Evolutionary conservation across 2,113 vertebrate genomes (phyloP), one percentile per base, ranked within the genome.

Genomic region (Platanista minor): DNA sequence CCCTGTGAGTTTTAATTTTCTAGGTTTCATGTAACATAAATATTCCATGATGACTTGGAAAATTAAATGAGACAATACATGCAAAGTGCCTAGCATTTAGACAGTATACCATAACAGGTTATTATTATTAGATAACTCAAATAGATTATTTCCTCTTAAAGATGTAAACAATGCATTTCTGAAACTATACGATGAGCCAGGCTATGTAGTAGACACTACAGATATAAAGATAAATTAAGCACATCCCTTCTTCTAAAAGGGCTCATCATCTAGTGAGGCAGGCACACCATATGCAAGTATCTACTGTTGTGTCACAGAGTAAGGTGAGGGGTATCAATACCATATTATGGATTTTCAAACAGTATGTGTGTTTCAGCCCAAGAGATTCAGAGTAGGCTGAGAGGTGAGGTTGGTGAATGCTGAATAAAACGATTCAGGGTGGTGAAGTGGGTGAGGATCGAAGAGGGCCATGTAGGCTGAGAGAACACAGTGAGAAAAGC

Each of bases 361-460:
- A 43, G 1, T 33, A 41, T 0, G 1, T 39, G 8, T 6, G 14
- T 33, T 14, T 95, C 6, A 66, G 1, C 1, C 14, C 71, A 39
- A 39, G 29, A 80, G 14, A 43, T 14, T 57, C 11, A 89, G 43
- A 11, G 1, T 27, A 67, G 27, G 15, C 15, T 36, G 5, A n/a
- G 2, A 0, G 59, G 3, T 57, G 33, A 77, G 46, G 3, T 2
- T n/a, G 1, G 6, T 49, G 31, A 59, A 12, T 8, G 20, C 4
- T 29, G 11, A 33, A 57, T 23, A 46, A 39, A 74, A 75, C 25
- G 17, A 67, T 0, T 49, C 3, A 43, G 14, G 11, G 1, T 13
- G 64, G 20, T 46, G 12, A 66, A n/a, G 6, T 5, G 2, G 2
- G 1, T n/a, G 4, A 39, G 1, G 1, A 49, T 7, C 25, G 6